Evolutionary conservation across 2,113 vertebrate genomes (phyloP).

Genomic region (Edolisoma coerulescens): DNA sequence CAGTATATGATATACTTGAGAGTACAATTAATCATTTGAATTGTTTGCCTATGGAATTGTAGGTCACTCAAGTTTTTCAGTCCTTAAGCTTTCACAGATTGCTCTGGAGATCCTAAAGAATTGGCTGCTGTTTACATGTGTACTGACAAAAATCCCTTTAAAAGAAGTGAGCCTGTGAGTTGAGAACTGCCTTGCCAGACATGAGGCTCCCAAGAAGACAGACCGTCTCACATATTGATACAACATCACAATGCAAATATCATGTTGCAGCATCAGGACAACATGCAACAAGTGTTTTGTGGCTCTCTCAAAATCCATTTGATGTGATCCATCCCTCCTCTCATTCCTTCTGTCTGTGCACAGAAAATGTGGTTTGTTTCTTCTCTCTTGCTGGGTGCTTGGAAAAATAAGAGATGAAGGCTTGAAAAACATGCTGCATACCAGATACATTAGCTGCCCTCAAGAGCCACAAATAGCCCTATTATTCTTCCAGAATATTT

Average conservation of each 20-base stretch:
- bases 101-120: conserved; percentile 43
- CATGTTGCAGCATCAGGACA: conserved; percentile 42
- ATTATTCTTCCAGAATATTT: conserved; percentile 52
- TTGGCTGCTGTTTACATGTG: conserved; percentile 36
- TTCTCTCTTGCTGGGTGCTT: not conserved
- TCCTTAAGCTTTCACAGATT: conserved; percentile 50
- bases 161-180: conserved; percentile 8
- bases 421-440: not conserved
- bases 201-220: not conserved
- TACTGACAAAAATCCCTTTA: conserved; percentile 55
- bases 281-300: conserved; percentile 18
- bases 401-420: not conserved
- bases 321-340: not conserved
- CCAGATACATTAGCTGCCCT: not conserved
- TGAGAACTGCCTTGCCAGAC: not conserved
- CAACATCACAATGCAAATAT: conserved; percentile 44
- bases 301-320: conserved; percentile 14
- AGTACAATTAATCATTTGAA: not conserved
- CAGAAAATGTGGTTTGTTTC: not conserved
- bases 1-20: not conserved
- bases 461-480: conserved; percentile 7
- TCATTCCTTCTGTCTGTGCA: conserved; percentile 10
- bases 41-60: not conserved
- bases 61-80: conserved; percentile 43
- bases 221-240: conserved; percentile 22